phyloP scores from a whole-genome alignment of 2,113 vertebrate genomes.

The Paradisaea rubra region DNA sequence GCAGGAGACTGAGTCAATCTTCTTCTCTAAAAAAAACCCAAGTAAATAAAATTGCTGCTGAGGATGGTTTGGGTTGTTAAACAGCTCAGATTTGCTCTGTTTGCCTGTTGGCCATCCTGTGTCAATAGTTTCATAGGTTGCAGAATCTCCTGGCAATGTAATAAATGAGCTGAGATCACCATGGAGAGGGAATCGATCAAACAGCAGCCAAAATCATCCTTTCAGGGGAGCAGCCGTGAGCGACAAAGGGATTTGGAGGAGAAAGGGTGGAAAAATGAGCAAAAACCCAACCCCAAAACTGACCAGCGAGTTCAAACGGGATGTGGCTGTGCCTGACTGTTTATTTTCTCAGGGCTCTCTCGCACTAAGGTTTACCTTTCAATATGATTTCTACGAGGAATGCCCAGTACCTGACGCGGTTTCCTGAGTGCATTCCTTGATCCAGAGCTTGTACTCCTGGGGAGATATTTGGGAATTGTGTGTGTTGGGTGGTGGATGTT shows the following conservation, averaged over 20 bases:
- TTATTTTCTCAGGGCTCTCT: not conserved
- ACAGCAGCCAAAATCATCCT: not conserved
- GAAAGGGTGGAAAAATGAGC: not conserved
- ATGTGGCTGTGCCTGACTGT: not conserved
- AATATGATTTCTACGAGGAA: not conserved
- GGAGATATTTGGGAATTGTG: not conserved
- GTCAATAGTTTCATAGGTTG: not conserved
- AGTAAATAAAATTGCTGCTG: not conserved
- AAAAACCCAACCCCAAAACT: not conserved
- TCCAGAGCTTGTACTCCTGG: not conserved
- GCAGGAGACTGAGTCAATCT: not conserved
- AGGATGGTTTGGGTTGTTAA: not conserved
- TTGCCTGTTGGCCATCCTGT: not conserved
- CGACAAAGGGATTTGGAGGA: not conserved
- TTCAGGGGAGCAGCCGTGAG: not conserved
- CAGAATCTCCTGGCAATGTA: not conserved
- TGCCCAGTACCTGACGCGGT: accelerated
- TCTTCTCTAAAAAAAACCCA: not conserved
- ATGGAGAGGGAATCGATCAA: not conserved
- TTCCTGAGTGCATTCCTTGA: not conserved
- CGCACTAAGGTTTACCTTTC: not conserved
- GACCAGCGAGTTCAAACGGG: accelerated
- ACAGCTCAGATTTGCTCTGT: not conserved
- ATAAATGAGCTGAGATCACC: not conserved
- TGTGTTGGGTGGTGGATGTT: accelerated